Conservation (phyloP, 2,113 vertebrate genomes). For the Neogobius melanostomus region DNA sequence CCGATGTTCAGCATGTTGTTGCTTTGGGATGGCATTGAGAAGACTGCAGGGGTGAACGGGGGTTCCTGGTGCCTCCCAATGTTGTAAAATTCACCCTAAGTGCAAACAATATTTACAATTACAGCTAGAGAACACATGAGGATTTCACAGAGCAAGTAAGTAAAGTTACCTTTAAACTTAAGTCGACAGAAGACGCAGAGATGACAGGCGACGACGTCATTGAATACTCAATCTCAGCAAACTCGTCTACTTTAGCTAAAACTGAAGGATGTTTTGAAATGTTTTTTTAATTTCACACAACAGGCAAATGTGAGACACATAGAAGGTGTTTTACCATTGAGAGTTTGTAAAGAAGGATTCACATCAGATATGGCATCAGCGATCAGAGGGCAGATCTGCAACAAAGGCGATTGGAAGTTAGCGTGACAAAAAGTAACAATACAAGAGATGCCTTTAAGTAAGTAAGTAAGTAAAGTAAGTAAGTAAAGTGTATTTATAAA, state of each 20-base stretch:
- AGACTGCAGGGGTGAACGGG: slow-evolving; percentile 64
- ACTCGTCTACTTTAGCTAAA: slow-evolving; percentile 72
- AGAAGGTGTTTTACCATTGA: slow-evolving; percentile 68
- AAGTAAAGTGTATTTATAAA: too few relatives aligned
- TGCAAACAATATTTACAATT: background rate
- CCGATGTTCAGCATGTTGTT: slow-evolving; percentile 75
- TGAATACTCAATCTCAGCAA: slow-evolving; percentile 78
- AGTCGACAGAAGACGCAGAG: slow-evolving; percentile 56
- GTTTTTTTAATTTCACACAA: background rate
- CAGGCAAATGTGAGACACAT: background rate
- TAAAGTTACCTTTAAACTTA: slow-evolving; percentile 71
- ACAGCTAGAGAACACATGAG: background rate
- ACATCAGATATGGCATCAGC: slow-evolving; percentile 51
- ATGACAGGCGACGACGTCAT: slow-evolving; percentile 69
- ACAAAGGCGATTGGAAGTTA: background rate
- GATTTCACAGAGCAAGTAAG: background rate
- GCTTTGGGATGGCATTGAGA: slow-evolving; percentile 57
- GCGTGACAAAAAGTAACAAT: background rate
- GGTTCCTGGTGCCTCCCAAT: slow-evolving; percentile 72
- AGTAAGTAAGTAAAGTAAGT: too few relatives aligned
- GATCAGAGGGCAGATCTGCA: slow-evolving; percentile 77
- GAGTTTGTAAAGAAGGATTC: slow-evolving; percentile 73
- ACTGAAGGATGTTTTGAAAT: slow-evolving; percentile 52
- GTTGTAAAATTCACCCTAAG: slow-evolving; percentile 80
- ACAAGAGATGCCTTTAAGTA: background rate